Conservation (phyloP, 2,888 invertebrate genomes). For the Polia nebulosa region DNA sequence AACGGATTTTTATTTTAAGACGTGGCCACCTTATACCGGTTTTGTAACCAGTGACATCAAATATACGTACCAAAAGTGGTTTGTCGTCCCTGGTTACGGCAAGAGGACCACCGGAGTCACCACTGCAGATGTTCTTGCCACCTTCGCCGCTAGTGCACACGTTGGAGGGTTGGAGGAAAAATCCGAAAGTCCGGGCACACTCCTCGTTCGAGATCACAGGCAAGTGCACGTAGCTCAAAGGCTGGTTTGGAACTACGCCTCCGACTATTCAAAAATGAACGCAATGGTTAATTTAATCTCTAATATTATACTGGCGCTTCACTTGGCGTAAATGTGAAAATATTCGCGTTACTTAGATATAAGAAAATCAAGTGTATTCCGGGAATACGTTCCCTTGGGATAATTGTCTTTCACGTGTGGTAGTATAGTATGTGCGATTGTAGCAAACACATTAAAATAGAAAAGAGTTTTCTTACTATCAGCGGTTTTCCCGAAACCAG, state of each 20-base stretch:
- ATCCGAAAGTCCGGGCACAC: conserved; percentile 68
- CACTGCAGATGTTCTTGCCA: conserved; percentile 71
- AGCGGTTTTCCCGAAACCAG: conserved; percentile 74
- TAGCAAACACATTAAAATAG: neutral
- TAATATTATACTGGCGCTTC: too few species aligned
- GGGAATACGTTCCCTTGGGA: too few species aligned
- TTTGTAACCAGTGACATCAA: too few species aligned
- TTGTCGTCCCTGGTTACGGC: conserved; percentile 33
- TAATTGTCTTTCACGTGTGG: too few species aligned
- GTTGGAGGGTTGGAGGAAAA: conserved; percentile 69
- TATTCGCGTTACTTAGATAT: too few species aligned
- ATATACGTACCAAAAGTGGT: conserved; percentile 28
- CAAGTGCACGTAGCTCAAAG: conserved; percentile 10
- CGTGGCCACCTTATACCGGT: too few species aligned
- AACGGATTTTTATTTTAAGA: too few species aligned
- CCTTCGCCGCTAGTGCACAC: conserved; percentile 75
- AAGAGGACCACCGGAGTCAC: conserved; percentile 83
- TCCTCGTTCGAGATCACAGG: conserved; percentile 72
- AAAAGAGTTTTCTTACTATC: conserved; percentile 17
- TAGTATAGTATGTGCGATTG: too few species aligned
- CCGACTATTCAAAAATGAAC: conserved; percentile 59
- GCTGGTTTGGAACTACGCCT: conserved; percentile 1
- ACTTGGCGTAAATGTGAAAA: too few species aligned
- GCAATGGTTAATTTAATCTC: too few species aligned
- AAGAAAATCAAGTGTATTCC: too few species aligned